Base-by-base conservation (phyloP, 2,797 vertebrate genomes). In the Labeo calbasu region DNA sequence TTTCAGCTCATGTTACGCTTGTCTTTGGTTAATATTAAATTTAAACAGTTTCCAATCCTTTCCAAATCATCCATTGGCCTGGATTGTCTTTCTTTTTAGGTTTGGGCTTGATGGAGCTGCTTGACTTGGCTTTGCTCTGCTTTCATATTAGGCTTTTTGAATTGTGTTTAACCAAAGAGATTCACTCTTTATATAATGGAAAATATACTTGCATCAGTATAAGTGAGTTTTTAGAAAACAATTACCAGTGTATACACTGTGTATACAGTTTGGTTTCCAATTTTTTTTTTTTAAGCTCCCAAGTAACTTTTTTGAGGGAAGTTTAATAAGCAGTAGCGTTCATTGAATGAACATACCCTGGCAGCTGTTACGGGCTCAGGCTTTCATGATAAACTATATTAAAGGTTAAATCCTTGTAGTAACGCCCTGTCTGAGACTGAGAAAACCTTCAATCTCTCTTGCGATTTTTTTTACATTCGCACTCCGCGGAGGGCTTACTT, bases 341-440 rank as follows among this genome's bases (percentile, higher is more conserved):
- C 10, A 21, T 25, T 23, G 50, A 28, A 19, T 46, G 50, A 72
- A 7, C 89, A 4, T 32, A 32, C 25, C 15, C 14, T 17, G 61
- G 86, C 89, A 90, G 86, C 87, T 90, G 87, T 82, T 88, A 79
- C 61, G 50, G 79, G 63, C 36, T 59, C 28, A 32, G 43, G 83
- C 72, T 51, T 63, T 77, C 61, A 61, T 5, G 79, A 71, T 88
- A 87, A 91, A 92, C 87, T 86, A 86, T 90, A 92, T 90, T 91
- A 92, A 81, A 82, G 83, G 32, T 89, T 87, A 70, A 92, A 92
- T 90, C 87, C 81, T 81, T 23, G 84, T 79, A 76, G 77, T 77
- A 66, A 14, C 48, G 36, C 48, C 89, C 77, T 89, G 82, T 82
- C 75, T 51, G 65, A 11, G 78, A 57, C 84, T 11, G 40, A 88